Base-by-base conservation (phyloP, 2,888 invertebrate genomes). In the Parnassius apollo region DNA sequence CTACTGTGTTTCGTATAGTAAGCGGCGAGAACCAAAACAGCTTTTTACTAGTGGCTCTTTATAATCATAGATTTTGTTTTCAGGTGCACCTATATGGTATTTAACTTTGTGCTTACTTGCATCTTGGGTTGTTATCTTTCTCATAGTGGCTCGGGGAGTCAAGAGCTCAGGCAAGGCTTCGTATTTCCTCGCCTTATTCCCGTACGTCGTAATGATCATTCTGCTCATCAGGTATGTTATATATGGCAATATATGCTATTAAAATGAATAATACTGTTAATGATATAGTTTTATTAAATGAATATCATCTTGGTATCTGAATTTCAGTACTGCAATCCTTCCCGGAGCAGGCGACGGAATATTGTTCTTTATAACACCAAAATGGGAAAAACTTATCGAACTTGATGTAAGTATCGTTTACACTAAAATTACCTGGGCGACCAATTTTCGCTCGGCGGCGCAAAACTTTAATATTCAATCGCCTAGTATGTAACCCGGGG, bases 151-250 rank as follows among this genome's bases (percentile, higher is more conserved):
- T 13, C 93, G 93, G 67, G 96, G 96, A 10, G 95, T 96, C 1
- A 94, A 95, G 80, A 95, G 95, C 74, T 95, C 96, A 0, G 96
- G 96, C 54, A 96, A 96, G 82, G 95, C 95, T 0, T 95, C 97
- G 0, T 98, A 98, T 83, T 96, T 98, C 82, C 94, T 98, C n/a
- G 98, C 98, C 0, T 82, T 97, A 2, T 97, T 97, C 80, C 97
- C 97, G 0, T 96, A 96, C 75, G 92, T 96, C 7, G 94, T 97
- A 58, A 93, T 97, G 83, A 86, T 96, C 64, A 94, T 94, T 45
- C 85, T 97, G 53, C 92, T 97, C 12, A 93, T 96, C 57, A 93
- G 89, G 87, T 92, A 76, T 73, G 78, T 76, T 57, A 13, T 18
- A 12, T 42, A 49, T n/a, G n/a, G 1, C 44, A 44, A 11, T 11